Base-by-base conservation (phyloP, 2,797 vertebrate species). In the Phalloptychus januarius region DNA sequence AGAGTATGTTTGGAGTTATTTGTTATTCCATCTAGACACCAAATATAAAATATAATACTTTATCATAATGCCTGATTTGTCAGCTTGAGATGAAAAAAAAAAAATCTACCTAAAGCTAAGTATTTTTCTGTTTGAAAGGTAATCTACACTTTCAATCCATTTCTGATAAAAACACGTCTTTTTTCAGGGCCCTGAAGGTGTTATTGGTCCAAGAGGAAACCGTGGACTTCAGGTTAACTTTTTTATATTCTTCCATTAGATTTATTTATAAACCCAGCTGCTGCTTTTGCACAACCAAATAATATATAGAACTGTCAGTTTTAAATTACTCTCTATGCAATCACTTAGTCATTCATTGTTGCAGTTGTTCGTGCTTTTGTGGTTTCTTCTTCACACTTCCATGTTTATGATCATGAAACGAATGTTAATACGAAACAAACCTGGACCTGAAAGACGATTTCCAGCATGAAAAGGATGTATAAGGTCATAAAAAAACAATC, bases 111-210 rank as follows among this genome's bases (percentile, higher is more conserved):
- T 67, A 4, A 67, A 40, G 10, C 38, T 40, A 40, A 25, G 36
- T 25, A 67, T 5, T 40, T 12, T 36, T 65, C 36, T 38, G 18
- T 7, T 33, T 67, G 36, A 40, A 67, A 52, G 0, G 23, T 13
- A 67, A 25, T 67, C 7, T 42, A 25, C 1, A 25, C 12, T 25
- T 69, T 12, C 33, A 5, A 4, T 67, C 20, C 7, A 16, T 70
- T 45, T 69, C 65, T 69, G 5, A 69, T 5, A 42, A 15, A 69
- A 42, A 13, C 23, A n/a, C 1, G 1, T 48, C n/a, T 81, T 77
- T 48, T 69, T 75, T 10, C 77, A 98, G 97, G 97, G 97, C 77
- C 96, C 95, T 85, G 97, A 97, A 90, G 97, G 97, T 71, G 90
- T 93, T 50, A 56, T 86, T 71, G 97, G 97, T 0, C 93, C 89